Conservation (phyloP, 2,113 vertebrate genomes). For the Sterrhoptilus dennistouni region DNA sequence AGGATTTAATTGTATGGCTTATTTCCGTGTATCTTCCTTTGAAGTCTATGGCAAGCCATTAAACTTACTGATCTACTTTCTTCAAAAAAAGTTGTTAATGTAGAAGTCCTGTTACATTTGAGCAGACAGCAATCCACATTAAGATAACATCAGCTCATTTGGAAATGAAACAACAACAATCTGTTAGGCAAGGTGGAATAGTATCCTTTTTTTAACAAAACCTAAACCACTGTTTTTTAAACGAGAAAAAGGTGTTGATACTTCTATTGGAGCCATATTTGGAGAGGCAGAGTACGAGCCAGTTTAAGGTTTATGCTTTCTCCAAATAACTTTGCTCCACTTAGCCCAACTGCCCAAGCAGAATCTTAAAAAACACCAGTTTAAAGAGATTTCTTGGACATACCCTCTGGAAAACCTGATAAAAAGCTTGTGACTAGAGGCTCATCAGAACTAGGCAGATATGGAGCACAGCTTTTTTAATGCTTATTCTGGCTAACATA, state of each 20-base stretch:
- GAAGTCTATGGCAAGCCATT: background rate
- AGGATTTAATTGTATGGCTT: background rate
- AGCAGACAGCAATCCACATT: background rate
- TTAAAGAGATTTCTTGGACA: background rate
- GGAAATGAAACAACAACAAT: background rate
- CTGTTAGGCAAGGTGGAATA: background rate
- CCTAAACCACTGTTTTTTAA: background rate
- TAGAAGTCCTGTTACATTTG: background rate
- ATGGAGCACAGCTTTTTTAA: background rate
- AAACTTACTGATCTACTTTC: background rate
- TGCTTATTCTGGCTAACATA: background rate
- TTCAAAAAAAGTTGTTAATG: background rate
- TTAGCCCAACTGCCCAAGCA: background rate
- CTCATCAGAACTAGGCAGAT: background rate
- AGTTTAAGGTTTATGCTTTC: background rate
- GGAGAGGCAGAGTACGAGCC: background rate
- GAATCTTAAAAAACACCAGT: background rate
- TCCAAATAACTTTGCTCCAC: background rate
- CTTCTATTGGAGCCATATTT: background rate
- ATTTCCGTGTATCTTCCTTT: background rate
- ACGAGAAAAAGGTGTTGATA: background rate
- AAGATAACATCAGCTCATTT: background rate
- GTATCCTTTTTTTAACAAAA: background rate
- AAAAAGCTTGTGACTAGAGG: background rate
- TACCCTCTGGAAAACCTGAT: background rate